Evolutionary conservation across 2,888 invertebrate genomes (phyloP), one percentile per base, ranked within the genome.

Genomic region (Pecten maximus): DNA sequence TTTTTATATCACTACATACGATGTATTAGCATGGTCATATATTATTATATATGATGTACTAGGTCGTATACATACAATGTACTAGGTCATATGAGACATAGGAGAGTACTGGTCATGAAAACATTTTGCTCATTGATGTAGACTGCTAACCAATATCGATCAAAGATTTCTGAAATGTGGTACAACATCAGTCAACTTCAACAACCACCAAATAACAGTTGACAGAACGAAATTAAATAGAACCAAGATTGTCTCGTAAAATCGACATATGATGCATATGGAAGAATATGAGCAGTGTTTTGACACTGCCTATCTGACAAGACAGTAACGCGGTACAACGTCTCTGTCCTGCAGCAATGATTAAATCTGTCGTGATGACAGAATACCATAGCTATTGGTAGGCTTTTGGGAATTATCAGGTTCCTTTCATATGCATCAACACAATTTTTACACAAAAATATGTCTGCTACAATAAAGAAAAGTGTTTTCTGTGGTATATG

Each of bases 211-310:
- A 74, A 35, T 28, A 35, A 3, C 23, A 74, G 74, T 35, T 74
- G 74, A 74, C 74, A 74, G 74, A 74, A 74, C 35, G 74, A 74
- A 74, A 74, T 74, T 35, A 74, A 74, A 74, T 19, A 74, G 19
- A 74, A 35, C 74, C 10, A 35, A 74, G 8, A 23, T 19, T 74
- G 23, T 74, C 35, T 19, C 23, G 23, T 23, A 54, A 54, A 74
- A 28, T 74, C 35, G 12, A 12, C 74, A 10, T 74, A 23, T 35
- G 74, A 28, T 74, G 74, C 74, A 74, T 74, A 74, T 28, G 74
- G 74, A 74, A 74, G 74, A 74, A 74, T 74, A 74, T 74, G 74
- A 74, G 74, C 74, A 74, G 74, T 74, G 74, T 74, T 74, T 35
- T 74, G 74, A 74, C 74, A 35, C 35, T 8, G 74, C 10, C 35